These are phyloP conservation scores for Propithecus coquereli DNA, from an alignment of 2,113 vertebrate genomes.

Conservation along the genomic window DNA sequence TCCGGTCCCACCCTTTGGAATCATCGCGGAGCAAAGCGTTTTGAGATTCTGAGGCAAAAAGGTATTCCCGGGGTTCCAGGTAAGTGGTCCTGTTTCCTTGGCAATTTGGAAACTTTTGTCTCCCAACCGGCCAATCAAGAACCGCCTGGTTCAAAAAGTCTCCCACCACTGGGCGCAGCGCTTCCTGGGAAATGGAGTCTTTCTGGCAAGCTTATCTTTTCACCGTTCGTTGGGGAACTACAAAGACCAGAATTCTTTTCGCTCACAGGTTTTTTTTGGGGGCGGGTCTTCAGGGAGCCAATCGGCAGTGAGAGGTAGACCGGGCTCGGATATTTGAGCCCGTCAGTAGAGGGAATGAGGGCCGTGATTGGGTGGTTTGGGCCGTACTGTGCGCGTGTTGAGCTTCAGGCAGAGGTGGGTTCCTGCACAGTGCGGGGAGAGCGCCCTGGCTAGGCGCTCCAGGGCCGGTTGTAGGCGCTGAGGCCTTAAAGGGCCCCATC, in stretches of 20 bases:
- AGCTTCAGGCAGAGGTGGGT: not conserved
- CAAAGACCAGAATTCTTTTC: conserved; percentile 37
- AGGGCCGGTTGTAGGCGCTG: not conserved
- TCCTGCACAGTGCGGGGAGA: fast-evolving
- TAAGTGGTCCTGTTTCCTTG: conserved; percentile 55
- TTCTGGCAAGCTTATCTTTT: fast-evolving
- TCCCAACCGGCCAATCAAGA: not conserved
- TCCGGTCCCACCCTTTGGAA: not conserved
- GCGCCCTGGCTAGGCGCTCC: fast-evolving
- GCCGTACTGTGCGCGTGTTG: fast-evolving
- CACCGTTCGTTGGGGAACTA: not conserved
- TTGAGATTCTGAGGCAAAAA: conserved; percentile 47
- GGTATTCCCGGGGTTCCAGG: conserved; percentile 37
- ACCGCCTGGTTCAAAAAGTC: not conserved
- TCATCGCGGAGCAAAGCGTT: conserved; percentile 20
- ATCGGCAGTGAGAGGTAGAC: fast-evolving
- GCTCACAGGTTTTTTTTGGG: not conserved
- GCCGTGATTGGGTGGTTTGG: not conserved
- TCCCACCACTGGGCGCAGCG: not conserved
- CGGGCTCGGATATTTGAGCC: not conserved
- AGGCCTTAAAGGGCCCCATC: not conserved
- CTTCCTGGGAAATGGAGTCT: conserved; percentile 39
- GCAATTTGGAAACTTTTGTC: not conserved
- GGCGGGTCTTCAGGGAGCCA: not conserved
- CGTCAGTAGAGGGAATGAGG: not conserved